Base-by-base conservation (phyloP, 2,888 invertebrate genomes). In the Epinotia demarniana region DNA sequence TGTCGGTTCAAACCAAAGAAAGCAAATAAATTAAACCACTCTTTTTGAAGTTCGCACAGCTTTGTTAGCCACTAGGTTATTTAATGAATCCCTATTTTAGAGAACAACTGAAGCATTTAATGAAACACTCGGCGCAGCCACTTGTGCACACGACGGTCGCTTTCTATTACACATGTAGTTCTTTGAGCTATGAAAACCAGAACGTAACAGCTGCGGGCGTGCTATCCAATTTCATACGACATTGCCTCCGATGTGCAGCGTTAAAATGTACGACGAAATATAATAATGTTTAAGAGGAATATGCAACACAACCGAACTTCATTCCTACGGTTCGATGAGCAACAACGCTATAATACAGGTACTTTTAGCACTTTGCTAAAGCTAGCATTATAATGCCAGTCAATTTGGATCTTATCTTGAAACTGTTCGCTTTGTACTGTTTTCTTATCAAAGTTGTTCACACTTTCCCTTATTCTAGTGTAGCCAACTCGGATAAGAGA, bases 191-290 rank as follows among this genome's bases (percentile, higher is more conserved):
- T 60, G 18, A 61, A 64, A 73, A 68, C 67, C 55, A 62, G 23
- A 58, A 58, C 66, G 66, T 73, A 68, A 46, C 55, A 55, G 61
- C 53, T 62, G 68, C 33, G 13, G 27, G 70, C 70, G 43, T 69
- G 58, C 43, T 23, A 73, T 69, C 62, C 68, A 73, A 73, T 73
- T 68, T 68, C 68, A 73, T 55, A 62, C 55, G 46, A 33, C 68
- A 63, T 62, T 63, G 73, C 68, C 69, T 62, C 53, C 68, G 62
- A 68, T 66, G 53, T 46, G 13, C 61, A 57, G 55, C 43, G 39
- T 27, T 62, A 57, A 73, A 68, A 62, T 68, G 33, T 23, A 46
- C n/a, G 23, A 55, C 19, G 8, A 72, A 64, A 55, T 71, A 27
- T 16, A 49, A 70, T 61, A 18, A 16, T 53, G 27, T 62, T 16